A percentile compares a stretch with the other conserved stretches of the same genome.
These are phyloP conservation scores for Drosophila novamexicana DNA, from an alignment of 1,140 invertebrate genomes.

Conservation along the genomic window DNA sequence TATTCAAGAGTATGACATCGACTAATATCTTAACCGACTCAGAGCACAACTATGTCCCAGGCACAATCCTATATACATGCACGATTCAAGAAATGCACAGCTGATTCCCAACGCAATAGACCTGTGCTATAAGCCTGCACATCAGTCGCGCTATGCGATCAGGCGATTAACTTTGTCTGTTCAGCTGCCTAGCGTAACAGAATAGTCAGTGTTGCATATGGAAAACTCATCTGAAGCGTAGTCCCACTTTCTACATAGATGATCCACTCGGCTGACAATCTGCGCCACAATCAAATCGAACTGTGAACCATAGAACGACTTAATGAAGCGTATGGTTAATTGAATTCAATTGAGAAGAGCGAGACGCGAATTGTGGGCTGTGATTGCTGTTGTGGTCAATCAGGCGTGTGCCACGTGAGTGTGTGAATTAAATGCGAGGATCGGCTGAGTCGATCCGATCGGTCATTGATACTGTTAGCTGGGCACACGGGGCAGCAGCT, in stretches of 20 bases:
- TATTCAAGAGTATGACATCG: no score
- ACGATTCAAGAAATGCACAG: no score
- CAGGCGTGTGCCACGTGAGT: constrained; percentile 59
- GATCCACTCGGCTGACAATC: constrained; percentile 22
- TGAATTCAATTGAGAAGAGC: constrained; percentile 44
- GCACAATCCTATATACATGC: no score
- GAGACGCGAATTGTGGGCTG: neutral
- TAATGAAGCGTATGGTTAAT: constrained; percentile 56
- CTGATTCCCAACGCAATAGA: no score
- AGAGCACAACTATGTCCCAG: no score
- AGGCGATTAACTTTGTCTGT: neutral
- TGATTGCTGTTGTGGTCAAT: constrained; percentile 23
- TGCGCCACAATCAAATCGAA: constrained; percentile 33
- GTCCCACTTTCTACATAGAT: neutral
- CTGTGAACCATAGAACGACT: constrained; percentile 45
- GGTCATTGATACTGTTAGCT: constrained; percentile 36
- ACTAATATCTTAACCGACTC: no score
- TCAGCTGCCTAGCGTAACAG: neutral
- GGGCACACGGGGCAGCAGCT: constrained; percentile 11
- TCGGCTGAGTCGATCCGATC: constrained; percentile 3
- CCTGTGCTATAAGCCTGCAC: neutral
- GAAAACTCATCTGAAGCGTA: neutral
- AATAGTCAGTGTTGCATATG: constrained; percentile 12
- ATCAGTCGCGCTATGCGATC: neutral
- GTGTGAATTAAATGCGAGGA: neutral